These are phyloP conservation scores for Hypena proboscidalis DNA, from an alignment of 2,888 invertebrate genomes.

Conservation along the genomic window DNA sequence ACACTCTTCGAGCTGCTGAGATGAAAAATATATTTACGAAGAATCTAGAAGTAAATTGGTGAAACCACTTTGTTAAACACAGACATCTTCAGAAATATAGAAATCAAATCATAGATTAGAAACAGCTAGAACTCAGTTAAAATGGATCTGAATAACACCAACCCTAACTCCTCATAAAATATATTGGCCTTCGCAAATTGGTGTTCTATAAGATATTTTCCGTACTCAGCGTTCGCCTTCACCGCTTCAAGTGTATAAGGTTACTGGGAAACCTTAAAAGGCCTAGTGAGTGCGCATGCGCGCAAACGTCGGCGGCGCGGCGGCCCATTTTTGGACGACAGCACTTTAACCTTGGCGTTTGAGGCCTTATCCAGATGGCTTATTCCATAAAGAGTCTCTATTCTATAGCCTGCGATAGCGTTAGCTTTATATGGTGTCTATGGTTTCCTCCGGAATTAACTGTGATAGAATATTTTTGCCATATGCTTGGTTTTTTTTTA, in stretches of 20 bases:
- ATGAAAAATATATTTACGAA: too few species aligned
- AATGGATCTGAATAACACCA: too few species aligned
- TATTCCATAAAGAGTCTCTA: constrained; percentile 42
- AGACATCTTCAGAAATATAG: too few species aligned
- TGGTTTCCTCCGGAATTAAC: constrained; percentile 6
- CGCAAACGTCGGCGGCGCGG: constrained; percentile 56
- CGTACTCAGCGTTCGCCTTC: constrained; percentile 60
- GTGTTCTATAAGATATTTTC: constrained; percentile 37
- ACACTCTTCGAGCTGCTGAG: too few species aligned
- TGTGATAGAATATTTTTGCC: background rate
- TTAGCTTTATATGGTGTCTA: constrained; percentile 34
- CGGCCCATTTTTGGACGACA: constrained; percentile 71
- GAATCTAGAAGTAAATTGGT: too few species aligned
- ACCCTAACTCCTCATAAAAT: too few species aligned
- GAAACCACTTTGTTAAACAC: too few species aligned
- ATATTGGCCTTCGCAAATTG: background rate
- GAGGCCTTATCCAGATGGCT: constrained; percentile 47
- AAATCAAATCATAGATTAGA: too few species aligned
- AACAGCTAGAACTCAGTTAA: too few species aligned
- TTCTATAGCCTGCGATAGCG: constrained; percentile 32
- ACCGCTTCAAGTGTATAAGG: constrained; percentile 61
- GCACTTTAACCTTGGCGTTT: constrained; percentile 59
- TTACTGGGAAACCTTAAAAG: constrained; percentile 74
- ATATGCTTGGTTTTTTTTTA: too few species aligned
- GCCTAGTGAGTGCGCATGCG: constrained; percentile 58